Percentiles rank a stretch among this genome's conserved stretches.
phyloP scores from a whole-genome alignment of 2,797 vertebrate species.

The Acipenser ruthenus region DNA sequence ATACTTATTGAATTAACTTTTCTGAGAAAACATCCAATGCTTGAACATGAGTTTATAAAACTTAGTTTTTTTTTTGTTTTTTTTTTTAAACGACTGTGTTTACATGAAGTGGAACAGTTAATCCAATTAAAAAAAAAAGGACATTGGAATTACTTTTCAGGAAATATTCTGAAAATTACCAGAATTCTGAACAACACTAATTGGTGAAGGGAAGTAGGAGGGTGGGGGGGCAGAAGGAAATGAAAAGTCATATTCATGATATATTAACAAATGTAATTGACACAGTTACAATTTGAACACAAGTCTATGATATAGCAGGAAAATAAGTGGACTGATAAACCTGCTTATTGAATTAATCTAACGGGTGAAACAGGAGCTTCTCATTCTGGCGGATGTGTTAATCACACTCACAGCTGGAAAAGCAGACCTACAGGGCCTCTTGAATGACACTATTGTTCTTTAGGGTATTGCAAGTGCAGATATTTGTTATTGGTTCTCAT shows the following conservation, averaged over 20 bases:
- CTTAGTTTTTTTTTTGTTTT: too few relatives aligned
- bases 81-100: too few relatives aligned
- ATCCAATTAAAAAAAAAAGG: too few relatives aligned
- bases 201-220: too few relatives aligned
- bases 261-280: slow-evolving; percentile 14
- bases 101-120: too few relatives aligned
- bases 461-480: slow-evolving; percentile 39
- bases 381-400: slow-evolving; percentile 23
- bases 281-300: slow-evolving; percentile 12
- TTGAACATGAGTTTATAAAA: too few relatives aligned
- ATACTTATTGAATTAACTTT: too few relatives aligned
- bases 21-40: too few relatives aligned
- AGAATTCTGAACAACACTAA: too few relatives aligned
- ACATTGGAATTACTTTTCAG: too few relatives aligned
- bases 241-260: background rate
- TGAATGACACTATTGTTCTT: slow-evolving; percentile 31
- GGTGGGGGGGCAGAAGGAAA: slow-evolving; percentile 6
- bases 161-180: too few relatives aligned
- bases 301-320: slow-evolving; percentile 10
- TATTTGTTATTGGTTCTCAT: slow-evolving; percentile 33
- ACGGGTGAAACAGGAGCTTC: slow-evolving; percentile 14
- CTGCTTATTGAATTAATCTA: slow-evolving; percentile 19
- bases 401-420: slow-evolving; percentile 18
- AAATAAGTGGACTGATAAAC: slow-evolving; percentile 12
- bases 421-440: background rate